A percentile compares a stretch with the other conserved stretches of the same genome.
These are phyloP conservation scores for Perca fluviatilis DNA, from an alignment of 2,113 vertebrate species.

Conservation along the genomic window DNA sequence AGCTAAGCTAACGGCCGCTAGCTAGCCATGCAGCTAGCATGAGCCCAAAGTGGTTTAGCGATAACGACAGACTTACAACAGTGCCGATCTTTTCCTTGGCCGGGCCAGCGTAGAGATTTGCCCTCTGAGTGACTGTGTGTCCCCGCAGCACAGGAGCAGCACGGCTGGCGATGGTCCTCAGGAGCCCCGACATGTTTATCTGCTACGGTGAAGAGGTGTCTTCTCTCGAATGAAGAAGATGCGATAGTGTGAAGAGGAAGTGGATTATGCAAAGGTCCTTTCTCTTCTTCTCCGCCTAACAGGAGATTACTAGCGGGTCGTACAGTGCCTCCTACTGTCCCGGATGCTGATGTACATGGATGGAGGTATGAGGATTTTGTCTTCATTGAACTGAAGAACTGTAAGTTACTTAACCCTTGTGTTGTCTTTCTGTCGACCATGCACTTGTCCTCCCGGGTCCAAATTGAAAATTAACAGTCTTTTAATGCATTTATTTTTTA, in stretches of 20 bases:
- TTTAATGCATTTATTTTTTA: too few species aligned
- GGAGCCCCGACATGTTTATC: slow-evolving; percentile 55
- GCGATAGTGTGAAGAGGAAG: not conserved
- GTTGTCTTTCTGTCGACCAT: too few species aligned
- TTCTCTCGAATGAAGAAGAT: not conserved
- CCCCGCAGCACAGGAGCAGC: slow-evolving; percentile 50
- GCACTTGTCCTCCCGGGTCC: too few species aligned
- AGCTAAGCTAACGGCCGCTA: not conserved
- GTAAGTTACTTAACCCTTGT: too few species aligned
- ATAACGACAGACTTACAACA: slow-evolving; percentile 28
- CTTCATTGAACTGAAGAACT: too few species aligned
- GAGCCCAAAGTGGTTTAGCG: not conserved
- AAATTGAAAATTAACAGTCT: too few species aligned
- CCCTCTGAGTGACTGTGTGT: slow-evolving; percentile 44
- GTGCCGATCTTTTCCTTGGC: slow-evolving; percentile 56
- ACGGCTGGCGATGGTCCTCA: slow-evolving; percentile 50
- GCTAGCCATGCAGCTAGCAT: not conserved
- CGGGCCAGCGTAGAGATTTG: slow-evolving; percentile 23
- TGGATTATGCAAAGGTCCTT: not conserved
- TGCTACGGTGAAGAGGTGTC: not conserved
- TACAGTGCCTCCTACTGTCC: slow-evolving; percentile 27
- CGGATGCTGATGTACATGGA: not conserved
- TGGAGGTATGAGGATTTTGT: not conserved
- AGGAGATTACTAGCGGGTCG: too few species aligned
- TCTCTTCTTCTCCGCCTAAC: not conserved